Percentiles rank a stretch among this genome's conserved stretches.
phyloP scores from a whole-genome alignment of 1,140 invertebrate species.

The Delia radicum region DNA sequence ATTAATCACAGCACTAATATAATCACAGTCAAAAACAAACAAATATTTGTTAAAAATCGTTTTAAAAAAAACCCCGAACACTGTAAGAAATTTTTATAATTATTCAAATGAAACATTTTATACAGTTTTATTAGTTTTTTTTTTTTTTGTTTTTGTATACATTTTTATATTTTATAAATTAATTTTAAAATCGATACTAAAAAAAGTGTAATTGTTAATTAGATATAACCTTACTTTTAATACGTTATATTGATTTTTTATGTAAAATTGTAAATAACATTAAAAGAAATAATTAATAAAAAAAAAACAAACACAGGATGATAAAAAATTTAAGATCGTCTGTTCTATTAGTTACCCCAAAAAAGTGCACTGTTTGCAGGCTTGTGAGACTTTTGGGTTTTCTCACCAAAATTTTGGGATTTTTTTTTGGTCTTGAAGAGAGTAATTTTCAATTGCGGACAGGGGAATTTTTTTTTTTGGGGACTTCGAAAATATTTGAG shows the following conservation, averaged over 20 bases:
- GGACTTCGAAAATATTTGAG: too few relatives aligned
- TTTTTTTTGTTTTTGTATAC: neutral
- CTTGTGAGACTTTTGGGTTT: too few relatives aligned
- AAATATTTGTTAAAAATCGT: neutral
- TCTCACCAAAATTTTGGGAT: too few relatives aligned
- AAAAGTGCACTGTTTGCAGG: too few relatives aligned
- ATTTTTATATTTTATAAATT: neutral
- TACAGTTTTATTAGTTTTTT: too few relatives aligned
- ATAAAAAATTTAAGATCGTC: too few relatives aligned
- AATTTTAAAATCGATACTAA: neutral
- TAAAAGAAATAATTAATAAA: neutral
- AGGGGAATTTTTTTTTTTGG: too few relatives aligned
- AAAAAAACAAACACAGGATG: neutral
- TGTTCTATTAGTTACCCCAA: too few relatives aligned
- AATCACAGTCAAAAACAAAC: neutral
- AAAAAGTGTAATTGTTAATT: neutral
- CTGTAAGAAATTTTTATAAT: neutral
- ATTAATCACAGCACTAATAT: neutral
- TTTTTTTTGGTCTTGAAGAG: too few relatives aligned
- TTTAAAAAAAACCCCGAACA: too few relatives aligned
- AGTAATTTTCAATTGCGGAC: too few relatives aligned
- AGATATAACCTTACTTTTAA: neutral
- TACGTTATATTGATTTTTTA: neutral
- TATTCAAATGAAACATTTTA: neutral
- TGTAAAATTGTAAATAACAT: slow-evolving; percentile 6